These are phyloP conservation scores for Mesocricetus auratus DNA, from an alignment of 2,113 vertebrate species.

Conservation along the genomic window DNA sequence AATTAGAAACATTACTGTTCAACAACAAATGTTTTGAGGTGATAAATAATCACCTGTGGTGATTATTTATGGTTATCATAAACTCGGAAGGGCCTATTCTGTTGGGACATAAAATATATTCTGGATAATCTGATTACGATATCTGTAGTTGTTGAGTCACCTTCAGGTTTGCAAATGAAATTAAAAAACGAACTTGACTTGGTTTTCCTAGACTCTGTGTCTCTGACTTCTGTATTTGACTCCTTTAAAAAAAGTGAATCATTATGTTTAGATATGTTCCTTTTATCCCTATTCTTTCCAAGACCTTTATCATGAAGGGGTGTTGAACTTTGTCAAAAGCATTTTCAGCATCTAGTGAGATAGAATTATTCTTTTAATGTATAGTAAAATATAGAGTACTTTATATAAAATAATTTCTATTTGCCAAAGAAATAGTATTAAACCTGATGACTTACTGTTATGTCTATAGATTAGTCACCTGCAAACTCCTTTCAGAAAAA, in stretches of 20 bases:
- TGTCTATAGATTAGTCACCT: background rate
- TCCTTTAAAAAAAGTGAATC: background rate
- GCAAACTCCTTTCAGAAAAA: no score
- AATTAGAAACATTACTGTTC: background rate
- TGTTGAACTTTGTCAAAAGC: no score
- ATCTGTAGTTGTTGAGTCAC: background rate
- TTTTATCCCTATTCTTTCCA: no score
- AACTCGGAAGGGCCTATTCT: background rate
- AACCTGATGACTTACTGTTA: background rate
- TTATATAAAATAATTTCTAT: background rate
- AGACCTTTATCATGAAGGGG: no score
- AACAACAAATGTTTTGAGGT: background rate
- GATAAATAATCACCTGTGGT: background rate
- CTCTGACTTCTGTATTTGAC: background rate
- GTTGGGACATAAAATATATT: background rate
- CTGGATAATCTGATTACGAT: background rate
- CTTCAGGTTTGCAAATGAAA: slow-evolving; percentile 14
- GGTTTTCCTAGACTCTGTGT: background rate
- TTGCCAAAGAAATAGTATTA: background rate
- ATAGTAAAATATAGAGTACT: slow-evolving; percentile 1
- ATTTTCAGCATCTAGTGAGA: no score
- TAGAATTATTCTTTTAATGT: background rate
- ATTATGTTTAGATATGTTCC: background rate
- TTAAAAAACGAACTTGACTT: background rate
- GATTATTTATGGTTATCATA: background rate